A percentile compares a stretch with the other conserved stretches of the same genome.
These are phyloP conservation scores for Hyalella azteca DNA, from an alignment of 2,888 invertebrate species.

Conservation along the genomic window DNA sequence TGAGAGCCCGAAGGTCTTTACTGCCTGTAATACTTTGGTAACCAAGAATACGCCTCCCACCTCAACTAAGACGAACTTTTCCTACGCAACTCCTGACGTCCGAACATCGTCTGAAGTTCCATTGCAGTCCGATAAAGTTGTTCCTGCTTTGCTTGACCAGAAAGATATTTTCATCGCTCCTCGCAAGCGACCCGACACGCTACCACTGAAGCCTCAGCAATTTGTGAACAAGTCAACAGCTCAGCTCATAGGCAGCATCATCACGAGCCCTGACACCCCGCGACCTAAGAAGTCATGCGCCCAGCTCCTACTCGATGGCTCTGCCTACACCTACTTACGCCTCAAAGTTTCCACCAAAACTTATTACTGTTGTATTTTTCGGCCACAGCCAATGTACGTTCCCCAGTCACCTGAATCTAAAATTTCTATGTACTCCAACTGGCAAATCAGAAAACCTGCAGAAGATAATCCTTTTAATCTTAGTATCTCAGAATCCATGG, in stretches of 20 bases:
- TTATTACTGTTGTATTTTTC: conserved; percentile 58
- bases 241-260: conserved; percentile 51
- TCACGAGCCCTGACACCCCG: conserved; percentile 58
- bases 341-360: conserved; percentile 58
- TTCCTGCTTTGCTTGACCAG: not conserved
- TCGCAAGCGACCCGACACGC: conserved; percentile 53
- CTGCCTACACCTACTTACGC: conserved; percentile 58
- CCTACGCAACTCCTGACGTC: not conserved
- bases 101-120: not conserved
- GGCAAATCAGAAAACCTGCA: conserved; percentile 55
- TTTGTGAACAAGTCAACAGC: conserved; percentile 48
- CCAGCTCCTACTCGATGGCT: conserved; percentile 57
- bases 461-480: conserved; percentile 54
- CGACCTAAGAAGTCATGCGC: conserved; percentile 57
- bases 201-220: conserved; percentile 53
- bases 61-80: not conserved
- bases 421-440: conserved; percentile 59
- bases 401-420: conserved; percentile 56
- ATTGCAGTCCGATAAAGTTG: not conserved
- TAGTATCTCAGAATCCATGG: conserved; percentile 50
- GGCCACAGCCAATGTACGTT: conserved; percentile 58
- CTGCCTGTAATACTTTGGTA: not conserved
- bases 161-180: conserved; percentile 45
- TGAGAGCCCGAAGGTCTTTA: not conserved
- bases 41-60: not conserved